These are phyloP conservation scores for Drosophila nr. medialis DNA, from an alignment of 2,888 invertebrate genomes.

Conservation along the genomic window DNA sequence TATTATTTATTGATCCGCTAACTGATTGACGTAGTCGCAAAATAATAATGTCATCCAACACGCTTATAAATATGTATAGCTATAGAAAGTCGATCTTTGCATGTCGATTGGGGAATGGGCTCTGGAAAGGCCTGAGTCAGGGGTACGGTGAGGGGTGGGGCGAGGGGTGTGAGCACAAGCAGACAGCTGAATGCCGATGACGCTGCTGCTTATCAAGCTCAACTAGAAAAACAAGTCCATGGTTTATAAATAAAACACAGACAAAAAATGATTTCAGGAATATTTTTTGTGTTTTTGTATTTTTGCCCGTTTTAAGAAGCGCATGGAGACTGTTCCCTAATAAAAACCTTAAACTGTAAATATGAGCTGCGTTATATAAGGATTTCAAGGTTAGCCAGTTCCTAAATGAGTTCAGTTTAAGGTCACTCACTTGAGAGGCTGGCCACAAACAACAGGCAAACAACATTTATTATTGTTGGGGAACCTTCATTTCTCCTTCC, in stretches of 20 bases:
- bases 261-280: constrained; percentile 31
- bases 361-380: constrained; percentile 8
- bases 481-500: constrained; percentile 76
- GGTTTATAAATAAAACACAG: constrained; percentile 67
- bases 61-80: constrained; percentile 16
- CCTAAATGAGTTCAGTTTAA: not conserved
- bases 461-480: not conserved
- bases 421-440: not conserved
- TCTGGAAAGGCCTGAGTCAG: not conserved
- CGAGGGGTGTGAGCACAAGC: constrained; percentile 15
- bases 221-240: constrained; percentile 76
- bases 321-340: constrained; percentile 24
- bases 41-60: constrained; percentile 53
- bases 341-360: constrained; percentile 8
- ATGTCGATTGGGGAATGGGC: constrained; percentile 9
- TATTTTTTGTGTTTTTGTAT: constrained; percentile 19
- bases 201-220: constrained; percentile 70
- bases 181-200: constrained; percentile 41
- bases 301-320: constrained; percentile 37
- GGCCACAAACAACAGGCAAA: not conserved
- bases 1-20: constrained; percentile 29
- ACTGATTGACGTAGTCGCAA: constrained; percentile 60
- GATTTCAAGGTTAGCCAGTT: constrained; percentile 12
- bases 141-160: constrained; percentile 2
- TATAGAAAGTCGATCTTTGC: constrained; percentile 36